These are phyloP conservation scores for Turdus rufiventris DNA, from an alignment of 2,113 vertebrate genomes.

Conservation along the genomic window DNA sequence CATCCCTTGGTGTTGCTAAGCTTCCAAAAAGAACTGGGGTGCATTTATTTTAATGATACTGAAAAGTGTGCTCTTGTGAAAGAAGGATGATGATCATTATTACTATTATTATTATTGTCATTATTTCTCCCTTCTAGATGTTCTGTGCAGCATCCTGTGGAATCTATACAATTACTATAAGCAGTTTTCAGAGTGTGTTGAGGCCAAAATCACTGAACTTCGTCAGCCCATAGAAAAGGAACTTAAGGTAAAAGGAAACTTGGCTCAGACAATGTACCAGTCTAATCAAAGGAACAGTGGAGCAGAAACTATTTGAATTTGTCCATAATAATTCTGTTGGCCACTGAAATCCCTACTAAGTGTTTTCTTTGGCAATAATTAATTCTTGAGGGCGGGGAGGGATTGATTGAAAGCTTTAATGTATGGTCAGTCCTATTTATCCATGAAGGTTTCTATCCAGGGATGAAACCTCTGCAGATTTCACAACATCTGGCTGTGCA, in stretches of 20 bases:
- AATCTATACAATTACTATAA: slow-evolving; percentile 92
- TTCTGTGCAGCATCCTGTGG: slow-evolving; percentile 89
- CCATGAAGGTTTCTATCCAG: neutral
- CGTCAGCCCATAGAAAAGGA: slow-evolving; percentile 93
- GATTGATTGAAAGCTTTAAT: neutral
- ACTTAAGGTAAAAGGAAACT: slow-evolving; percentile 81
- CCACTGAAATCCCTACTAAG: neutral
- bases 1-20: neutral
- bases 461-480: neutral
- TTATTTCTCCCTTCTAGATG: slow-evolving; percentile 67
- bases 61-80: neutral
- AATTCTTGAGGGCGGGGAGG: neutral
- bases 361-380: neutral
- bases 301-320: neutral
- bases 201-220: slow-evolving; percentile 81
- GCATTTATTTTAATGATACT: neutral
- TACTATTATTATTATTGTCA: neutral
- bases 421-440: neutral
- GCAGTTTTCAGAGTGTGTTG: slow-evolving; percentile 85
- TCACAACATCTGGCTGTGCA: neutral
- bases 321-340: neutral
- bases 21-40: neutral
- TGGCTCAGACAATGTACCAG: neutral
- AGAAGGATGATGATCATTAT: neutral
- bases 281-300: neutral